Evolutionary conservation across 1,140 invertebrate species (phyloP).

Genomic region (Leptinotarsa texana): DNA sequence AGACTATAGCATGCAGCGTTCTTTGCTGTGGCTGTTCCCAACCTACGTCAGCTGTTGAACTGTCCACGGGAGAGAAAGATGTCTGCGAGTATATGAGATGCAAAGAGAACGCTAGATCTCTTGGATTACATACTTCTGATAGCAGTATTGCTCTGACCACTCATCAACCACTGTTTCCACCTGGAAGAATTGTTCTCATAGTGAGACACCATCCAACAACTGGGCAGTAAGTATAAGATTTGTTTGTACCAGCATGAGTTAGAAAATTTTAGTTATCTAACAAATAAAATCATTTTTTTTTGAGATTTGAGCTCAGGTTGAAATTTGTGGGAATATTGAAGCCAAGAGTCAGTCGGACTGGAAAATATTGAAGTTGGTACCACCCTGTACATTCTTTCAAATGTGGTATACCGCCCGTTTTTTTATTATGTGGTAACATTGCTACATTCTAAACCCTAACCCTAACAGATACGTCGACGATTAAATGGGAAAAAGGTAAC

Average conservation of each 20-base stretch:
- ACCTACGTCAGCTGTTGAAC: slow-evolving; percentile 70
- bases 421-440: too few relatives aligned
- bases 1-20: slow-evolving; percentile 82
- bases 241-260: not conserved
- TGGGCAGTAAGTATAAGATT: slow-evolving; percentile 70
- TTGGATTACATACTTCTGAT: slow-evolving; percentile 70
- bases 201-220: slow-evolving; percentile 85
- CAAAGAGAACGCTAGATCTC: slow-evolving; percentile 63
- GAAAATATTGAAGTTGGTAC: too few relatives aligned
- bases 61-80: slow-evolving; percentile 65
- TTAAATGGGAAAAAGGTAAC: too few relatives aligned
- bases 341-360: too few relatives aligned
- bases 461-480: too few relatives aligned
- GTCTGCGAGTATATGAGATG: slow-evolving; percentile 67
- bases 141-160: slow-evolving; percentile 76
- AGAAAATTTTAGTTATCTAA: too few relatives aligned
- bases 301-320: too few relatives aligned
- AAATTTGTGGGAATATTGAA: too few relatives aligned
- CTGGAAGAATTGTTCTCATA: slow-evolving; percentile 87
- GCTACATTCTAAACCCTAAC: too few relatives aligned
- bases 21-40: slow-evolving; percentile 76
- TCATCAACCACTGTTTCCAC: slow-evolving; percentile 83
- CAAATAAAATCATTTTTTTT: too few relatives aligned
- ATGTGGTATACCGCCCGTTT: too few relatives aligned
- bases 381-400: too few relatives aligned